Evolutionary conservation across 2,797 vertebrate genomes (phyloP), one percentile per base, ranked within the genome.

Genomic region (Hippoglossus hippoglossus): DNA sequence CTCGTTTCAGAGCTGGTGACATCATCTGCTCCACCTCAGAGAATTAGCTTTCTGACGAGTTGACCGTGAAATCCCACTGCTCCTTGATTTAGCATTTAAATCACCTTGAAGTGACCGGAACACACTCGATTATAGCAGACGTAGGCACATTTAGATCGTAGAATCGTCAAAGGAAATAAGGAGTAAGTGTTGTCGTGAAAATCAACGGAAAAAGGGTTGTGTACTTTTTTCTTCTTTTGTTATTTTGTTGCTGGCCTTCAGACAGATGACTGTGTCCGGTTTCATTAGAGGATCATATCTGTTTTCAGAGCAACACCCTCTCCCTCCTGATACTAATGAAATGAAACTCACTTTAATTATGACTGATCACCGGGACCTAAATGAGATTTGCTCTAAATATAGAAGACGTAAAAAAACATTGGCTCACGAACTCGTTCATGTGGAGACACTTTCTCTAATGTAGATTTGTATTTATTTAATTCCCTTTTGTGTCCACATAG

Each of bases 1-100:
- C 63, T 80, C 10, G 72, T 79, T 78, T 77, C 36, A 74, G 64
- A 41, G 44, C 36, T 21, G 28, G 73, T 57, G 25, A 64, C 69
- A 68, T 54, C 34, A 85, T 83, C 74, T 65, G 69, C 58, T 56
- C 44, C 49, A 68, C 62, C 77, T 76, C 55, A 6, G 70, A 73
- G 83, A 89, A 87, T 80, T 18, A 50, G 77, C 73, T 78, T 79
- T 79, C 25, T 79, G 73, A 84, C 87, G 57, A 63, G 63, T 70
- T 78, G 73, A 79, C 77, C 76, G 52, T 80, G 72, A 87, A 87
- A 85, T 88, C 69, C 59, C 74, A 34, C 64, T 63, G 53, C 72
- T 53, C 71, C 67, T 75, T 81, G 60, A 84, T 89, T 81, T 71
- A 79, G 66, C 75, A 73, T 86, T 81, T 79, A 71, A 87, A 79